Evolutionary conservation across 2,113 vertebrate genomes (phyloP), one percentile per base, ranked within the genome.

Genomic region (Erpornis zantholeuca): DNA sequence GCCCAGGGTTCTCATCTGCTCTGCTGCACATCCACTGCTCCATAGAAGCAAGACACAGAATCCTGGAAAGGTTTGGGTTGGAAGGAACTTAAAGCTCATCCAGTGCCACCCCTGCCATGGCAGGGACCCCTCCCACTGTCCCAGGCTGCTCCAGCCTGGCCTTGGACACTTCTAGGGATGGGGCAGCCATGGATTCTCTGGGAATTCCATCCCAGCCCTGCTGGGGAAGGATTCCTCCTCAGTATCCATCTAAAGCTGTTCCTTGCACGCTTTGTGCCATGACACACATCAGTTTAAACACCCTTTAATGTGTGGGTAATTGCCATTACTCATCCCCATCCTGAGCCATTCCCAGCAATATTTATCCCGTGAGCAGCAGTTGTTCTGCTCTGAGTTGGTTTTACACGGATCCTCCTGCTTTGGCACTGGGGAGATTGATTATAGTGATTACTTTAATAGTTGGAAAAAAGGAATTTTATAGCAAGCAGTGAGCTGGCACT

Each of bases 361-460:
- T 97, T 97, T 97, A 96, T 96, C 86, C 97, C 90, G 76, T 86
- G 88, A 84, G 89, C 94, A 66, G 92, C 92, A 72, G 87, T 93
- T 88, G 93, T 83, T 96, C 94, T 80, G 49, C 88, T 44, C 57
- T 13, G 76, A 94, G 95, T 14, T 94, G 94, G 82, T 91, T 53
- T 68, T 88, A 82, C 71, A n/a, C 56, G 56, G 81, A 95, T 93
- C 77, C 91, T 64, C 79, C 59, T 72, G 86, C 96, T 95, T 88
- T 95, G 76, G 92, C 93, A 97, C 81, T 24, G 42, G 94, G 52
- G 83, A 95, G 93, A 96, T 94, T 94, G 93, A 97, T 97, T 90
- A 86, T 42, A 94, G 94, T 95, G 96, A 97, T 97, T 97, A 97
- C 76, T 86, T 75, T 89, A 96, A 97, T 71, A 72, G 90, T 64